A percentile compares a stretch with the other conserved stretches of the same genome.
These are phyloP conservation scores for Numenius arquata DNA, from an alignment of 2,113 vertebrate genomes.

Conservation along the genomic window DNA sequence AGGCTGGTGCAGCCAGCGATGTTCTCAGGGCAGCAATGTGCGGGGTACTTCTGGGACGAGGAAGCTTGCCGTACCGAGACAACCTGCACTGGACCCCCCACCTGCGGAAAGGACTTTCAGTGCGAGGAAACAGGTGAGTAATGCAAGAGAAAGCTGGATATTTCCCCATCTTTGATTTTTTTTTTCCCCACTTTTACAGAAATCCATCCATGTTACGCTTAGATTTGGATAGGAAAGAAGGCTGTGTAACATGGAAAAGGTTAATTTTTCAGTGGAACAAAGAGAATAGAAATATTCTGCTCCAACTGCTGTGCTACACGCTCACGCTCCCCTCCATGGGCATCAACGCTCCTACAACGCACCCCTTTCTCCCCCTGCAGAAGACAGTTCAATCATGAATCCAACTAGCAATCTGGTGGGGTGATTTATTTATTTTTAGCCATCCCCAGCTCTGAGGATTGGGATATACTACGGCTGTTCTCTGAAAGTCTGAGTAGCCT, in stretches of 20 bases:
- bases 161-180: fast-evolving
- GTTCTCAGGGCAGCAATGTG: slow-evolving; percentile 77
- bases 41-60: slow-evolving; percentile 77
- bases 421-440: slow-evolving; percentile 42
- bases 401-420: slow-evolving; percentile 44
- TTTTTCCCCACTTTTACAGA: neutral
- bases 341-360: neutral
- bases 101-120: slow-evolving; percentile 83
- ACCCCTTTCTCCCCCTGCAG: neutral
- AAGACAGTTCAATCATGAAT: slow-evolving; percentile 20
- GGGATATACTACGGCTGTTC: neutral
- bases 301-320: neutral
- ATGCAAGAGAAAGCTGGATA: neutral
- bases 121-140: slow-evolving; percentile 82
- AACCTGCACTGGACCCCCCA: slow-evolving; percentile 63
- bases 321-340: neutral
- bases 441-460: neutral
- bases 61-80: slow-evolving; percentile 62
- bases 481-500: neutral
- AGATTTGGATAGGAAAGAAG: neutral
- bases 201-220: neutral
- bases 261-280: slow-evolving; percentile 12
- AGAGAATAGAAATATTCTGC: neutral
- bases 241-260: neutral
- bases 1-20: slow-evolving; percentile 73